Conservation (phyloP, 2,888 invertebrate species). For the Melanchra persicariae region DNA sequence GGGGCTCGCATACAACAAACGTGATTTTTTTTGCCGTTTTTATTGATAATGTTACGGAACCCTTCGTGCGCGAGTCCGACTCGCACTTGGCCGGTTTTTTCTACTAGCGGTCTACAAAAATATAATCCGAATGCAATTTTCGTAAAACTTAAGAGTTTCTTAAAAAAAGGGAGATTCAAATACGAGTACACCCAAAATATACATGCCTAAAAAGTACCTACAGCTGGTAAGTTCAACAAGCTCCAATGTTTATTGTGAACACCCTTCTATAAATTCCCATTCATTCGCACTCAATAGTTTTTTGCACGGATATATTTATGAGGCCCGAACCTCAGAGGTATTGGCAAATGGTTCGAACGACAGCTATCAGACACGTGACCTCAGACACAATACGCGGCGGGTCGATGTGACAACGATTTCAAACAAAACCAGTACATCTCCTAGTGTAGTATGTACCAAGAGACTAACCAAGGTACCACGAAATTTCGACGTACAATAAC, state of each 20-base stretch:
- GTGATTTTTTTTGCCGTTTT: too few species aligned
- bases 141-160: not conserved
- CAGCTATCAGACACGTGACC: conserved; percentile 64
- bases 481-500: conserved; percentile 47
- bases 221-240: not conserved
- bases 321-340: conserved; percentile 27
- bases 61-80: too few species aligned
- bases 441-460: conserved; percentile 68
- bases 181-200: too few species aligned
- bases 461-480: conserved; percentile 60
- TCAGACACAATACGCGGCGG: conserved; percentile 56
- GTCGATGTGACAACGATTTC: conserved; percentile 67
- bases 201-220: not conserved
- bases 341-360: conserved; percentile 40
- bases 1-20: too few species aligned
- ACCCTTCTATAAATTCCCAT: conserved; percentile 32
- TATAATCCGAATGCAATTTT: not conserved
- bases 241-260: conserved; percentile 12
- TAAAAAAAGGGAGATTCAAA: too few species aligned
- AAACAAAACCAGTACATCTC: conserved; percentile 72
- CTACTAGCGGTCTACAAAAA: not conserved
- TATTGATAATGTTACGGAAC: too few species aligned
- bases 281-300: conserved; percentile 33
- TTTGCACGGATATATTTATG: conserved; percentile 53
- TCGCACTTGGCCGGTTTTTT: too few species aligned